A percentile compares a stretch with the other conserved stretches of the same genome.
Evolutionary conservation across 2,888 invertebrate species (phyloP).

Genomic region (Didymodactylos carnosus): DNA sequence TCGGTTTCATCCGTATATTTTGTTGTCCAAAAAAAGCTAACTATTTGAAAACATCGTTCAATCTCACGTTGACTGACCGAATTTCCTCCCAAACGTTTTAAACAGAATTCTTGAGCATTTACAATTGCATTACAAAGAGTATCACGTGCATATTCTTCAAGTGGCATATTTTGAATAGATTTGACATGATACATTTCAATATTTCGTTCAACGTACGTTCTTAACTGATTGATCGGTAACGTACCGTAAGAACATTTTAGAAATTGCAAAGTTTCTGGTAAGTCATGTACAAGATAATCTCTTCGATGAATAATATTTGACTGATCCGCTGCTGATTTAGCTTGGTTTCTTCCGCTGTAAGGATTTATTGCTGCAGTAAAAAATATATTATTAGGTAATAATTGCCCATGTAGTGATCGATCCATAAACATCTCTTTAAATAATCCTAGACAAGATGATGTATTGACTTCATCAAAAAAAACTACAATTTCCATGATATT

Average conservation of each 20-base stretch:
- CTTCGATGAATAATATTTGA: neutral
- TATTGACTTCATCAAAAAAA: neutral
- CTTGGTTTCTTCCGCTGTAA: too few species aligned
- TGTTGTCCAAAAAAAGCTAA: neutral
- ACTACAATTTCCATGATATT: too few species aligned
- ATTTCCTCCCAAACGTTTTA: neutral
- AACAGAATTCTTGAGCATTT: neutral
- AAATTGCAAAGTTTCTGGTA: neutral
- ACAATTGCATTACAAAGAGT: neutral
- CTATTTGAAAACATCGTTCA: neutral
- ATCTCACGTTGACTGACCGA: neutral
- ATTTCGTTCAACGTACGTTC: too few species aligned
- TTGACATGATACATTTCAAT: too few species aligned
- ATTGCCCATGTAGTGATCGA: neutral
- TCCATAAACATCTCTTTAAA: neutral
- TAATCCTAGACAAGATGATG: neutral
- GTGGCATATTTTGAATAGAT: too few species aligned
- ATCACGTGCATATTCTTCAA: neutral
- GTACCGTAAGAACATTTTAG: neutral
- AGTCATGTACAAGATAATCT: neutral
- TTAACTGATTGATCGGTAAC: too few species aligned
- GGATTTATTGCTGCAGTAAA: constrained; percentile 10
- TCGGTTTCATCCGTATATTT: neutral
- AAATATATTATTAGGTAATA: neutral
- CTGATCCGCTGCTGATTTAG: too few species aligned